Evolutionary conservation across 2,888 invertebrate species (phyloP), one percentile per base, ranked within the genome.

Genomic region (Hirtodrosophila histrioides): DNA sequence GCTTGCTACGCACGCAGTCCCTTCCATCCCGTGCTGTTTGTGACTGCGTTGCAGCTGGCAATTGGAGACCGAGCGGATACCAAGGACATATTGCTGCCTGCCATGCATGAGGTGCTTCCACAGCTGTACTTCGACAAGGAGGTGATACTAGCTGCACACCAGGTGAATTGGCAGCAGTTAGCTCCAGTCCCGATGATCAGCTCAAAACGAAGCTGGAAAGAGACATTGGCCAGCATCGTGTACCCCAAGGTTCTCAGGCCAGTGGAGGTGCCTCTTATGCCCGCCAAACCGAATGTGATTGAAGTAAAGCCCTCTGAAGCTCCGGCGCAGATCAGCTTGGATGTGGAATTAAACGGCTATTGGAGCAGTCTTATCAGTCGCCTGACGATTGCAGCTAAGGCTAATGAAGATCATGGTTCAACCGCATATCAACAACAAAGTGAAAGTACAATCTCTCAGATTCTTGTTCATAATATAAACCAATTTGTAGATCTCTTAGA

Each of bases 61-160:
- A 92, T 95, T 41, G 92, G 94, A 85, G 94, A 95, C 85, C 93
- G 95, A 29, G 82, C 87, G 4, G 95, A 96, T 88, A 94, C 94
- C 84, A 92, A 92, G 66, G 94, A 94, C 48, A 92, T 96, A 69
- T 92, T 93, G 48, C 89, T 96, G 11, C 96, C 96, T 7, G 94
- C 95, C 4, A 93, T 94, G 35, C 95, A 96, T 88, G 96, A 96
- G 91, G 93, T 96, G 86, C 93, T 94, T 90, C 96, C 96, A 0
- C 94, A 95, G 89, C 93, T 94, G 91, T 96, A 95, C 92, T 94
- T 95, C 85, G 94, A 94, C 17, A 71, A 55, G 31, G 71, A 78
- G 6, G 66, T 88, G 0, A 68, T 88, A 17, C 31, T 65, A 4
- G 39, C 64, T 0, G 88, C 79, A 0, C 77, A 85, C 45, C 60